Conservation (phyloP, 2,888 invertebrate genomes). For the Leptopilina myrica region DNA sequence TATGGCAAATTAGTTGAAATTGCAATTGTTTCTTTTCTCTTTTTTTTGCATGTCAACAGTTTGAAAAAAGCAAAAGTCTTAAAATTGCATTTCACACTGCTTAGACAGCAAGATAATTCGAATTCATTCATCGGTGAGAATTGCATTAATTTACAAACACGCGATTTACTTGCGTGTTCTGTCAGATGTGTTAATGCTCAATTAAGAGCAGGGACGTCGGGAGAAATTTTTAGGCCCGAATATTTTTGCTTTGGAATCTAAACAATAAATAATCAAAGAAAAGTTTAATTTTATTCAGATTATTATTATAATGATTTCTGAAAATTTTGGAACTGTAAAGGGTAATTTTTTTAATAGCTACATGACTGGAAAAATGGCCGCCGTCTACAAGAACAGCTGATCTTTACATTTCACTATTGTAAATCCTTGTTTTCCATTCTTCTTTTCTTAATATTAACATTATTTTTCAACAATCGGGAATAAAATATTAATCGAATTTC, state of each 20-base stretch:
- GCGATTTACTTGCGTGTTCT: conserved; percentile 24
- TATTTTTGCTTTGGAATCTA: background rate
- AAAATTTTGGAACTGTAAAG: no score
- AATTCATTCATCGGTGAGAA: conserved; percentile 13
- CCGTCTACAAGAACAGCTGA: no score
- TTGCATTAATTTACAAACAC: conserved; percentile 30
- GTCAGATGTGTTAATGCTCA: conserved; percentile 27
- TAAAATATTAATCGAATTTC: no score
- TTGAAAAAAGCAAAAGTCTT: background rate
- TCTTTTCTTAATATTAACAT: no score
- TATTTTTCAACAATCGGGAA: no score
- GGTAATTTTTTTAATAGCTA: no score
- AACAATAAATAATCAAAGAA: background rate
- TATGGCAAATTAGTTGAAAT: background rate
- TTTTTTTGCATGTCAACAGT: background rate
- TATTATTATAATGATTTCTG: no score
- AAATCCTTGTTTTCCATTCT: no score
- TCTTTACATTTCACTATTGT: no score
- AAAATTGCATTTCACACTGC: conserved; percentile 21
- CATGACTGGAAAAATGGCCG: no score
- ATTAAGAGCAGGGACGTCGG: conserved; percentile 11
- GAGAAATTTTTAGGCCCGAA: conserved; percentile 13
- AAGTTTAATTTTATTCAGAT: no score
- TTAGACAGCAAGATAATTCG: conserved; percentile 15
- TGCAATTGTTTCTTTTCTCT: background rate